Conservation (phyloP, 2,797 vertebrate genomes). For the Typhlichthys subterraneus region DNA sequence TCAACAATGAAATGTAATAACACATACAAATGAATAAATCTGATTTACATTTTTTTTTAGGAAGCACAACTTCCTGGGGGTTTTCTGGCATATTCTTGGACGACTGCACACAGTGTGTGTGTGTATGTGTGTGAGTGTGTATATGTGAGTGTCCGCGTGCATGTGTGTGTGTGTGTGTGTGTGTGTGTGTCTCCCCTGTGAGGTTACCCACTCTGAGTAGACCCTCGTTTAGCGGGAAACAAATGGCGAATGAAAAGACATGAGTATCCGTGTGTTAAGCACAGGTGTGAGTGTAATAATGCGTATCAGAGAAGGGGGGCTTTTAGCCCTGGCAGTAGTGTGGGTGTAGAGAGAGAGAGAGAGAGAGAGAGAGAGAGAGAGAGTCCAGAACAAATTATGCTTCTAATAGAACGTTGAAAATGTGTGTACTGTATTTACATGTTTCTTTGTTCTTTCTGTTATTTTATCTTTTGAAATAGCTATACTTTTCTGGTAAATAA, state of each 20-base stretch:
- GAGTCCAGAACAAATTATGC: slow-evolving; percentile 5
- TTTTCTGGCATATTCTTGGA: slow-evolving; percentile 34
- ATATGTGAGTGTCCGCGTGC: too few relatives aligned
- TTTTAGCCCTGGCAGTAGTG: slow-evolving; percentile 1
- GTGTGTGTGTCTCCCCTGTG: too few relatives aligned
- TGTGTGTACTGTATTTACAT: too few relatives aligned
- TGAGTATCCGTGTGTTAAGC: slow-evolving; percentile 72
- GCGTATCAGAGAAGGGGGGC: slow-evolving; percentile 47
- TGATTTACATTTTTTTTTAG: slow-evolving; percentile 19
- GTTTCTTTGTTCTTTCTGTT: too few relatives aligned
- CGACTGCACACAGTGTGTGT: slow-evolving; percentile 34
- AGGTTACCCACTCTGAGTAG: slow-evolving; percentile 24
- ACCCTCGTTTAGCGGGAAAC: slow-evolving; percentile 70
- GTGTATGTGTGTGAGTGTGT: background rate
- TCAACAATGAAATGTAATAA: background rate
- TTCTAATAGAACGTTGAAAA: too few relatives aligned
- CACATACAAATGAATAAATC: background rate
- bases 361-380: too few relatives aligned
- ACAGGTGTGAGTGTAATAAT: slow-evolving; percentile 73
- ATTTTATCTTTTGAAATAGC: too few relatives aligned
- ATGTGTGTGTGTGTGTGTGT: too few relatives aligned
- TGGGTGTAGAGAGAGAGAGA: too few relatives aligned
- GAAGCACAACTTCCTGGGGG: background rate
- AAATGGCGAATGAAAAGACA: slow-evolving; percentile 74
- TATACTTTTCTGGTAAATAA: too few relatives aligned